Evolutionary conservation across 2,888 invertebrate genomes (phyloP).

Genomic region (Troilus luridus): DNA sequence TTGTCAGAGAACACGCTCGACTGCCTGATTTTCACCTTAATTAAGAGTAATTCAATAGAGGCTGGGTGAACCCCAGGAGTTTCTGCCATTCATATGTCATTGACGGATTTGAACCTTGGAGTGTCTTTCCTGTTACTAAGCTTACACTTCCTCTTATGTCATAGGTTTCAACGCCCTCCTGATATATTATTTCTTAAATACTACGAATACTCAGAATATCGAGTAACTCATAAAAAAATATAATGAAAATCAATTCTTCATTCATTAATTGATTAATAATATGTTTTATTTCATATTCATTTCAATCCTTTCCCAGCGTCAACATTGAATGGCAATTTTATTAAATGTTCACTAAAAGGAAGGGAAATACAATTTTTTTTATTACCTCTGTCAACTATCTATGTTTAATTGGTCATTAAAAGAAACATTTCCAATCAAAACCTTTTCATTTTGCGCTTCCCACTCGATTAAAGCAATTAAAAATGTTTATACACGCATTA

Average conservation of each 20-base stretch:
- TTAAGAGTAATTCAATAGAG: no score
- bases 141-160: no score
- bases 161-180: no score
- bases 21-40: no score
- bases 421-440: not conserved
- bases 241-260: not conserved
- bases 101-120: no score
- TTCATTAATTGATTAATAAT: not conserved
- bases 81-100: no score
- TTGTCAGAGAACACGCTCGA: no score
- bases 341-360: not conserved
- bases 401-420: slow-evolving; percentile 22
- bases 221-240: not conserved
- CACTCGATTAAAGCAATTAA: not conserved
- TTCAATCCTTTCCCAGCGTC: not conserved
- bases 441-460: slow-evolving; percentile 5
- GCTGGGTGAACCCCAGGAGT: no score
- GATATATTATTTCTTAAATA: no score
- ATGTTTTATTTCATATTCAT: not conserved
- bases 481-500: slow-evolving; percentile 9
- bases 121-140: no score
- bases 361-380: slow-evolving; percentile 18
- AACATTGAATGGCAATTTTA: not conserved
- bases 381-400: not conserved
- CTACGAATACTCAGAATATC: no score